Evolutionary conservation across 1,140 invertebrate species (phyloP), one percentile per base, ranked within the genome.

Genomic region (Alviniconcha marisindica): DNA sequence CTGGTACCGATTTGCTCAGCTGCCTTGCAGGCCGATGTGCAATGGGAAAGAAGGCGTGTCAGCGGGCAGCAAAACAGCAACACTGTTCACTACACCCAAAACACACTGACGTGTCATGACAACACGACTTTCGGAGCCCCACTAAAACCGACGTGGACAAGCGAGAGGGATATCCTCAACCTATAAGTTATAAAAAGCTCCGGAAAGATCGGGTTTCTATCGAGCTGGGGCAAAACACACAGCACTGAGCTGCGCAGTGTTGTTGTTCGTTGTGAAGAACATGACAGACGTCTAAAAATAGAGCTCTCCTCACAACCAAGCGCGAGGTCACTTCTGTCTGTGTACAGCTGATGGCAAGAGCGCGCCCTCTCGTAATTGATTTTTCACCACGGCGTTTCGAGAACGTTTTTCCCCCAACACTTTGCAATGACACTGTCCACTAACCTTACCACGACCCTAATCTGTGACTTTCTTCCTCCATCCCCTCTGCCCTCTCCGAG

Each of bases 231-330:
- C 63, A 0, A 48, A 5, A 48, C 63, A 33, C 28, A 12, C 31
- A 66, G 31, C 7, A 2, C 24, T 4, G 54, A 60, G 21, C 63
- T 33, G 28, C 31, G 36, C 69, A 21, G 36, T 28, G 36, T 15
- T 71, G 36, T 71, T 71, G 73, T 54, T 44, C 56, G 78, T 80
- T 31, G 78, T 44, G 77, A 78, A 60, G 77, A 12, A 21, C 54
- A 80, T 66, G 66, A 80, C 78, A 48, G 56, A 63, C 56, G 10
- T n/a, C 78, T 80, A 80, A 80, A 80, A 80, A 66, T 80, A 80
- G 60, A 33, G 56, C 60, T 80, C 78, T 76, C 73, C 73, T 76
- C 73, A 76, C 73, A 76, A 40, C 18, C 31, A 33, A 76, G 7
- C 14, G 14, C 40, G 73, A 76, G 73, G 40, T 76, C 73, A 76